phyloP scores from a whole-genome alignment of 2,888 invertebrate species.

The Cheilosia scutellata region DNA sequence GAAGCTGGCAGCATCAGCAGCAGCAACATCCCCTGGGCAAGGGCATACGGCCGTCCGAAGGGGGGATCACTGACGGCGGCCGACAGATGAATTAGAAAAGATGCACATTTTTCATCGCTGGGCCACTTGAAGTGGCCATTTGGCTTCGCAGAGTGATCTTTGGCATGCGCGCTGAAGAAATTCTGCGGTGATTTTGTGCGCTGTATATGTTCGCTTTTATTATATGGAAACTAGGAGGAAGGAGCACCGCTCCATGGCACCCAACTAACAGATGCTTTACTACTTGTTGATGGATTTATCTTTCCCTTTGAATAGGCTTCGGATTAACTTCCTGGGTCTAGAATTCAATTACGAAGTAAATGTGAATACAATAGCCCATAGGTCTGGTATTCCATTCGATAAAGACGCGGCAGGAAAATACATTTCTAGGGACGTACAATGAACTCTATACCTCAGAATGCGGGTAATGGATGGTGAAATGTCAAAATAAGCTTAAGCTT shows the following conservation, averaged over 20 bases:
- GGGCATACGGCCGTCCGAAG: slow-evolving; percentile 35
- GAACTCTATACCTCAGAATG: slow-evolving; percentile 27
- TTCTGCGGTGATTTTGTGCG: slow-evolving; percentile 47
- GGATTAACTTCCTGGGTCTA: slow-evolving; percentile 74
- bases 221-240: slow-evolving; percentile 70
- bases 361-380: slow-evolving; percentile 53
- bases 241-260: slow-evolving; percentile 20
- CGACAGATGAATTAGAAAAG: slow-evolving; percentile 71
- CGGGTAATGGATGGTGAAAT: neutral
- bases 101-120: slow-evolving; percentile 72
- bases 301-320: slow-evolving; percentile 62
- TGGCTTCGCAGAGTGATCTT: slow-evolving; percentile 67
- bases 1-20: slow-evolving; percentile 60
- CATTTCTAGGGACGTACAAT: slow-evolving; percentile 45
- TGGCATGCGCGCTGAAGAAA: slow-evolving; percentile 72
- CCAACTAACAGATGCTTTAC: slow-evolving; percentile 52
- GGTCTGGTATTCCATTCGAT: slow-evolving; percentile 22
- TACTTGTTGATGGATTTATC: slow-evolving; percentile 72
- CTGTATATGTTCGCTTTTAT: slow-evolving; percentile 51
- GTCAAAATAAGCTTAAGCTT: neutral
- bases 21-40: slow-evolving; percentile 52
- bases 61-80: slow-evolving; percentile 37
- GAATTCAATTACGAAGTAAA: slow-evolving; percentile 70
- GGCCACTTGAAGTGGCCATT: slow-evolving; percentile 68
- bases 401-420: slow-evolving; percentile 22